These are phyloP conservation scores for Orchesella flavescens DNA, from an alignment of 2,888 invertebrate species.

Conservation along the genomic window DNA sequence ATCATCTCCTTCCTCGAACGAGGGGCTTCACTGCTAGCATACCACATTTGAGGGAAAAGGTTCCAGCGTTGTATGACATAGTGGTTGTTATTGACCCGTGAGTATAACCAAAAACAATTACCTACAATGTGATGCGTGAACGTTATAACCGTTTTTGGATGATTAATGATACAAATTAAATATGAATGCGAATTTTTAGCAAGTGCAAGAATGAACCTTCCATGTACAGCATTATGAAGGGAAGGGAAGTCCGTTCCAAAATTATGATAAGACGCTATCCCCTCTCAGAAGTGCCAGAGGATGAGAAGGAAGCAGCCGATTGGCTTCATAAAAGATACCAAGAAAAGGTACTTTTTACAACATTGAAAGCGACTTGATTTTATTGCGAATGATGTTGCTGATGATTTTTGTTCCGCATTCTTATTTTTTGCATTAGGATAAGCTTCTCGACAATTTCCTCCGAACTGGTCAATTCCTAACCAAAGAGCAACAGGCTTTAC, in stretches of 20 bases:
- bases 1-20: slow-evolving; percentile 95
- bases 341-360: slow-evolving; percentile 76
- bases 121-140: too few species aligned
- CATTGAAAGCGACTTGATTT: too few species aligned
- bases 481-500: slow-evolving; percentile 75
- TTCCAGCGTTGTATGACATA: slow-evolving; percentile 89
- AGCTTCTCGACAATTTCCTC: slow-evolving; percentile 75
- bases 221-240: slow-evolving; percentile 74
- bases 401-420: background rate
- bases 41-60: slow-evolving; percentile 82
- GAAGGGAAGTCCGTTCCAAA: slow-evolving; percentile 83
- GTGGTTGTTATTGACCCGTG: slow-evolving; percentile 74
- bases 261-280: slow-evolving; percentile 88
- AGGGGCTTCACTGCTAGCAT: slow-evolving; percentile 93
- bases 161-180: background rate
- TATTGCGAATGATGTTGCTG: background rate
- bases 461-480: slow-evolving; percentile 86
- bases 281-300: slow-evolving; percentile 85
- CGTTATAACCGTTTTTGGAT: too few species aligned
- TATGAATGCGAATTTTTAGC: slow-evolving; percentile 16
- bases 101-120: slow-evolving; percentile 35
- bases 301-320: slow-evolving; percentile 83
- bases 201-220: slow-evolving; percentile 63
- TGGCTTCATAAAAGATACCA: slow-evolving; percentile 90
- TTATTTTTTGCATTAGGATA: slow-evolving; percentile 75